Percentiles rank a stretch among this genome's conserved stretches.
phyloP scores from a whole-genome alignment of 2,113 vertebrate species.

The Tichodroma muraria region DNA sequence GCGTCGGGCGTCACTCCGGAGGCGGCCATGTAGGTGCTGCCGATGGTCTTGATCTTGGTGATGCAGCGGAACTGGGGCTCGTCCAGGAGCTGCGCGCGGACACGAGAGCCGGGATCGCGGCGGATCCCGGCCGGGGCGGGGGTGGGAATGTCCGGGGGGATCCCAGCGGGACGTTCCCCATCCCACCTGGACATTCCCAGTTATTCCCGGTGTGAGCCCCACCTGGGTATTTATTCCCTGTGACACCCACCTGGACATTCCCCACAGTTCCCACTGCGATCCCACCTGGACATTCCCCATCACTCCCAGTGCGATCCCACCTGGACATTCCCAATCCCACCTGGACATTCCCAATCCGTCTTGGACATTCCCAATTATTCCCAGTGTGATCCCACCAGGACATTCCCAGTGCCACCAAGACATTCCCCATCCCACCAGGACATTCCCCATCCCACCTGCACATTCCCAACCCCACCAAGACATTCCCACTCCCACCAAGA shows the following conservation, averaged over 20 bases:
- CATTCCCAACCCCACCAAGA: not conserved
- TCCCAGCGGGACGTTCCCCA: not conserved
- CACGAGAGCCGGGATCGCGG: rapidly evolving
- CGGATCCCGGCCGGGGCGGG: too few relatives aligned
- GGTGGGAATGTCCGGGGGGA: rapidly evolving
- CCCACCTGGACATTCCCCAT: not conserved
- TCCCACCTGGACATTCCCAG: not conserved
- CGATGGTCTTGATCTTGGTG: slow-evolving; percentile 96
- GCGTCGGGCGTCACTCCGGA: slow-evolving; percentile 84
- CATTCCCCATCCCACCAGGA: not conserved
- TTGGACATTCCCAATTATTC: not conserved
- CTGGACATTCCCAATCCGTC: not conserved
- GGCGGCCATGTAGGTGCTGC: slow-evolving; percentile 94
- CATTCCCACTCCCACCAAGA: not conserved
- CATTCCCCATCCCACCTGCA: not conserved
- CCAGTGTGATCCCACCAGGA: not conserved
- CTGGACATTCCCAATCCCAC: not conserved
- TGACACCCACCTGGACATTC: not conserved
- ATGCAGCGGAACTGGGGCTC: slow-evolving; percentile 91
- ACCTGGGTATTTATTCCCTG: rapidly evolving
- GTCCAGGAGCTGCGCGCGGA: slow-evolving; percentile 79
- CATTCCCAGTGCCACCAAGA: not conserved
- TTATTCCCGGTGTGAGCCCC: rapidly evolving
- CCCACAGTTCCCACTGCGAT: too few relatives aligned
- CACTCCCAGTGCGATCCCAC: not conserved